These are phyloP conservation scores for Gadopsis marmoratus DNA, from an alignment of 2,797 vertebrate species.

Conservation along the genomic window DNA sequence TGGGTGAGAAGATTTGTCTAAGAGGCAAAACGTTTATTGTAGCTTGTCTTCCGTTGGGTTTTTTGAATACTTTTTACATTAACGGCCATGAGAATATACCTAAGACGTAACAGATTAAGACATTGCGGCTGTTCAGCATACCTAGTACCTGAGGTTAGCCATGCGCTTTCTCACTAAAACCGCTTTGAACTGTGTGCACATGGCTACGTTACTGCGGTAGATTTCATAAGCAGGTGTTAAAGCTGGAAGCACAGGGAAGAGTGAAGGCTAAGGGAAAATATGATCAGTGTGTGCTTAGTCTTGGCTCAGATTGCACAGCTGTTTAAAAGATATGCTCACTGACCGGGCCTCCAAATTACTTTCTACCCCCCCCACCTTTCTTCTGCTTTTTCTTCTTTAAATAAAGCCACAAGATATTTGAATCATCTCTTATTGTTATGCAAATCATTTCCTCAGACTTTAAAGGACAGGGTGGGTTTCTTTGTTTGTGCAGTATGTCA, in stretches of 20 bases:
- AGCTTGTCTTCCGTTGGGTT: neutral
- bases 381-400: slow-evolving; percentile 46
- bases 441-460: slow-evolving; percentile 39
- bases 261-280: slow-evolving; percentile 76
- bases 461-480: slow-evolving; percentile 10
- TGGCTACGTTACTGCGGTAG: slow-evolving; percentile 67
- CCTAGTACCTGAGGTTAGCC: slow-evolving; percentile 21
- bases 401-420: slow-evolving; percentile 59
- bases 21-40: neutral
- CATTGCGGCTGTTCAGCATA: slow-evolving; percentile 9
- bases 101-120: neutral
- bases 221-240: slow-evolving; percentile 83
- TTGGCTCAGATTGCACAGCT: slow-evolving; percentile 74
- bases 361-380: neutral
- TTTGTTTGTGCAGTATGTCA: slow-evolving; percentile 21
- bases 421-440: slow-evolving; percentile 51
- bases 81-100: neutral
- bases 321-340: slow-evolving; percentile 80
- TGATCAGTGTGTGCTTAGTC: slow-evolving; percentile 76
- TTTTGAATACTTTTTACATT: neutral
- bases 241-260: slow-evolving; percentile 65
- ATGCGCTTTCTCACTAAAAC: slow-evolving; percentile 23
- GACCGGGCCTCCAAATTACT: slow-evolving; percentile 49
- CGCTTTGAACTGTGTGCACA: slow-evolving; percentile 54
- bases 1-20: neutral